phyloP scores from a whole-genome alignment of 2,797 vertebrate genomes.

The Clarias platycephalus region DNA sequence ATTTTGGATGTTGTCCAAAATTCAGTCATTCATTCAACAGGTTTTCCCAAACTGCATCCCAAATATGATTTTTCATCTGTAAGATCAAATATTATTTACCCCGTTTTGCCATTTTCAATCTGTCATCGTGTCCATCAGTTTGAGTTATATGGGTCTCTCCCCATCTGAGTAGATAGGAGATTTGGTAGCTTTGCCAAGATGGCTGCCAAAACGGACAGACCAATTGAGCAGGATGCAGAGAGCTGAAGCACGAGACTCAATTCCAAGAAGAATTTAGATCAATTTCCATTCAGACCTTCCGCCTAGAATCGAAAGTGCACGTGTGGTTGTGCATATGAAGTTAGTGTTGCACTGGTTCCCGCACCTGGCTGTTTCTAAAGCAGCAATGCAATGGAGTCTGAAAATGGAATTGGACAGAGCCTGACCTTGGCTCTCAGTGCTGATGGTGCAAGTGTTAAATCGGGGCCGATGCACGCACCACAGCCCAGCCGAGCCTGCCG shows the following conservation, averaged over 20 bases:
- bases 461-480: slow-evolving; percentile 45
- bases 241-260: slow-evolving; percentile 57
- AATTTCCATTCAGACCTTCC: slow-evolving; percentile 69
- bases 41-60: not conserved
- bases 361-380: slow-evolving; percentile 10
- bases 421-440: slow-evolving; percentile 69
- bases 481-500: slow-evolving; percentile 26
- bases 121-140: not conserved
- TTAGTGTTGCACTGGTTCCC: slow-evolving; percentile 55
- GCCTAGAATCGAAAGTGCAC: slow-evolving; percentile 67
- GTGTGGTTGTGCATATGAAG: slow-evolving; percentile 54
- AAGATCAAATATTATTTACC: not conserved
- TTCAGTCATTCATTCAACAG: not conserved
- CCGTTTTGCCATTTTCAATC: not conserved
- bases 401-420: slow-evolving; percentile 72
- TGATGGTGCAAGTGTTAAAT: slow-evolving; percentile 70
- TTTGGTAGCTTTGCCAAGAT: not conserved
- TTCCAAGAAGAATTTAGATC: slow-evolving; percentile 66
- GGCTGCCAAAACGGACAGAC: slow-evolving; percentile 6
- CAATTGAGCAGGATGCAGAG: slow-evolving; percentile 46
- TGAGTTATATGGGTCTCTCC: not conserved
- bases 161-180: not conserved
- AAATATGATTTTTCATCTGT: not conserved
- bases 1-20: not conserved
- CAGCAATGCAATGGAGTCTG: slow-evolving; percentile 65